A percentile compares a stretch with the other conserved stretches of the same genome.
phyloP scores from a whole-genome alignment of 2,888 invertebrate species.

The Eucriotettix oculatus region DNA sequence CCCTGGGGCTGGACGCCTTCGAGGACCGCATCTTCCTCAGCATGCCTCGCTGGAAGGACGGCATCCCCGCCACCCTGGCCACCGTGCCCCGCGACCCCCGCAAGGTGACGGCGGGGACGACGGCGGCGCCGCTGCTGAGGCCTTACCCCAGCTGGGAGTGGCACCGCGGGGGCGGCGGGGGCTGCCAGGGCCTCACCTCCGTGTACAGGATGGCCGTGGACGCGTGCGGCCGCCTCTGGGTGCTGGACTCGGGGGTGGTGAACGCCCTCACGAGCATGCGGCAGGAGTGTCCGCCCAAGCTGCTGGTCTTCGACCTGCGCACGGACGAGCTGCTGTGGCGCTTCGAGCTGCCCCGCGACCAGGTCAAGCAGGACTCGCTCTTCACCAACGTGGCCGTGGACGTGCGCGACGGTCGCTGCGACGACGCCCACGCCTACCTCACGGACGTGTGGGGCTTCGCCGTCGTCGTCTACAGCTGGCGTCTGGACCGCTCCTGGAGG shows the following conservation, averaged over 20 bases:
- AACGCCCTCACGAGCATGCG: constrained; percentile 42
- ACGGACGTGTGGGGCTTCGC: constrained; percentile 55
- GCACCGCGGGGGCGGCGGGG: constrained; percentile 24
- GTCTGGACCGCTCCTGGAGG: constrained; percentile 52
- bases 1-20: constrained; percentile 39
- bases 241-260: constrained; percentile 62
- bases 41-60: constrained; percentile 57
- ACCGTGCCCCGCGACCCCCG: constrained; percentile 29
- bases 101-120: too few relatives aligned
- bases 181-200: constrained; percentile 52
- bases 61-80: constrained; percentile 56
- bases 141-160: constrained; percentile 50
- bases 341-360: constrained; percentile 40
- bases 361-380: constrained; percentile 41
- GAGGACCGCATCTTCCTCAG: constrained; percentile 53
- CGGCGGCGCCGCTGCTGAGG: constrained; percentile 6
- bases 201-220: constrained; percentile 62
- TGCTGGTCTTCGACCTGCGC: constrained; percentile 55
- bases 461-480: constrained; percentile 58
- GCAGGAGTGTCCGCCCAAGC: constrained; percentile 31
- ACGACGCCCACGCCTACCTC: constrained; percentile 53
- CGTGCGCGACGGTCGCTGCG: constrained; percentile 43
- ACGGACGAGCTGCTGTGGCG: constrained; percentile 51
- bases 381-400: constrained; percentile 66
- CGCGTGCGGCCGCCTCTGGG: constrained; percentile 60